A percentile compares a stretch with the other conserved stretches of the same genome.
These are phyloP conservation scores for Pristiophorus japonicus DNA, from an alignment of 2,113 vertebrate species.

Conservation along the genomic window DNA sequence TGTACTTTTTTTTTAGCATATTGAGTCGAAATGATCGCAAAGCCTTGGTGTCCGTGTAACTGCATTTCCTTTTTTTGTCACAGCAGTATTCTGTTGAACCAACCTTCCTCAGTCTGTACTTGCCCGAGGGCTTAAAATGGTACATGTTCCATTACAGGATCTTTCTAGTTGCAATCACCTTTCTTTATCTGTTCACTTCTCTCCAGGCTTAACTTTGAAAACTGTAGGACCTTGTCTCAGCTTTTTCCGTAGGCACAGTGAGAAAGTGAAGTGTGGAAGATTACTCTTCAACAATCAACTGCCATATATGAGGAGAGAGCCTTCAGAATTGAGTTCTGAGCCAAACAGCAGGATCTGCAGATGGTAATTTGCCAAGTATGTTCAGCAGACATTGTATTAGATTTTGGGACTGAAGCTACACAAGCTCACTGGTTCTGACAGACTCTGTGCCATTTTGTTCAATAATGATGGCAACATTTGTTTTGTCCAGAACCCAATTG, in stretches of 20 bases:
- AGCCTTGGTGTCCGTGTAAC: not conserved
- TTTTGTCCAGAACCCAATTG: not conserved
- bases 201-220: not conserved
- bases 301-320: not conserved
- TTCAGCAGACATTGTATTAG: not conserved
- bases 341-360: not conserved
- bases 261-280: not conserved
- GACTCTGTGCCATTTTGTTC: not conserved
- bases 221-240: not conserved
- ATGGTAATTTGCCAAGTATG: not conserved
- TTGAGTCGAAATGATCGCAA: not conserved
- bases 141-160: not conserved
- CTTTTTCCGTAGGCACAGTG: not conserved
- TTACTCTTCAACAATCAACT: too few relatives aligned
- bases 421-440: not conserved
- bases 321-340: not conserved
- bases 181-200: not conserved
- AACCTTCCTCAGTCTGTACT: not conserved
- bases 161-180: not conserved
- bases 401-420: not conserved
- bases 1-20: conserved; percentile 1
- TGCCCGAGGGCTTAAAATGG: not conserved
- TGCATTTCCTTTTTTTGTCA: not conserved
- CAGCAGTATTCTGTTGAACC: not conserved
- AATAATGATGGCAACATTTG: not conserved